Evolutionary conservation across 2,888 invertebrate genomes (phyloP).

Genomic region (Lumbricus terrestris): DNA sequence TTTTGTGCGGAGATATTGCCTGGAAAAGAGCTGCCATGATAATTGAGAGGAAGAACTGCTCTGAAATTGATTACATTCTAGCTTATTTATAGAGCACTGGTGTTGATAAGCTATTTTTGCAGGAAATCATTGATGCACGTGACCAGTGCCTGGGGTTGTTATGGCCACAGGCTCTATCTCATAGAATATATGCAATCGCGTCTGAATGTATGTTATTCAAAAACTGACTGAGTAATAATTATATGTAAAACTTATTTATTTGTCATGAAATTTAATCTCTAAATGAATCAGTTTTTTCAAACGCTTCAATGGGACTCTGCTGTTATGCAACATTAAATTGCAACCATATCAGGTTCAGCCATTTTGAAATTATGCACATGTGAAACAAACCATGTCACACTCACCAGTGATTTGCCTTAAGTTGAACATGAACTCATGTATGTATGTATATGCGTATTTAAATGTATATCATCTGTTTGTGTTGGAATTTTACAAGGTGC

Average conservation of each 20-base stretch:
- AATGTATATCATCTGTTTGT: neutral
- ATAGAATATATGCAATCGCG: neutral
- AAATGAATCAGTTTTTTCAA: neutral
- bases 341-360: neutral
- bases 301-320: neutral
- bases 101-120: neutral
- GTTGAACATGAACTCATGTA: neutral
- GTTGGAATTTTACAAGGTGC: neutral
- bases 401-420: neutral
- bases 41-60: constrained; percentile 3
- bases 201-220: neutral
- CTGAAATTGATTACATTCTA: neutral
- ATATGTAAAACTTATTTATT: too few species aligned
- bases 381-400: neutral
- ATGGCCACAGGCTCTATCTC: neutral
- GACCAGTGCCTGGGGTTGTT: neutral
- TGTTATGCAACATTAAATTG: neutral
- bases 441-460: neutral
- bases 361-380: neutral
- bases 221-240: neutral
- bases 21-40: neutral
- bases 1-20: neutral
- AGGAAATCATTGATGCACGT: neutral
- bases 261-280: neutral
- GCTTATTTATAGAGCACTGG: neutral